phyloP scores from a whole-genome alignment of 2,797 vertebrate genomes.

The Cuculus canorus region DNA sequence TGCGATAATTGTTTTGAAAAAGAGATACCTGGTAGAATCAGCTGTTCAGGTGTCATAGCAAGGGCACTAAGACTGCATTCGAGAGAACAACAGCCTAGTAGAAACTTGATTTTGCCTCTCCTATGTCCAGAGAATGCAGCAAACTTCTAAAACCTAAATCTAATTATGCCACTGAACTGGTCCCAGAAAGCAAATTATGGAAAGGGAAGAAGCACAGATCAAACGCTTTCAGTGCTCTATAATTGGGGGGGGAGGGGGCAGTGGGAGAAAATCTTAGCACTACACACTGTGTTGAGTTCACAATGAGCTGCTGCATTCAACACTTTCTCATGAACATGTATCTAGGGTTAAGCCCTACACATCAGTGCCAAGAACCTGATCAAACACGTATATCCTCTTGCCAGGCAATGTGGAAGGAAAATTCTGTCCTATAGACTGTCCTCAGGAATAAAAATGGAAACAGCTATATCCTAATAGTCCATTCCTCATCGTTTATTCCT shows the following conservation, averaged over 20 bases:
- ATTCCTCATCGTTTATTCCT: neutral
- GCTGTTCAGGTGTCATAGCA: accelerated
- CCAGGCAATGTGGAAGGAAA: neutral
- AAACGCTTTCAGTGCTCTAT: neutral
- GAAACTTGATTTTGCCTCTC: neutral
- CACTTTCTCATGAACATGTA: accelerated
- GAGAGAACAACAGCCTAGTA: neutral
- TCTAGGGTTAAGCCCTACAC: neutral
- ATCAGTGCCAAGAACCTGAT: neutral
- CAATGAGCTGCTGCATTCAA: neutral
- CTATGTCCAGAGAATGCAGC: neutral
- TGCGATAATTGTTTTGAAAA: neutral
- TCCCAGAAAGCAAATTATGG: neutral
- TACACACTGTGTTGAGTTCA: neutral
- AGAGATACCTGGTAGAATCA: neutral
- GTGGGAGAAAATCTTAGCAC: neutral
- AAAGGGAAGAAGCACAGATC: neutral
- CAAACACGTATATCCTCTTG: accelerated
- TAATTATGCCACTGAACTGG: neutral
- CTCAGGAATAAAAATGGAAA: neutral
- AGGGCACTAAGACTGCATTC: neutral
- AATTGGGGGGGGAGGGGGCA: no score
- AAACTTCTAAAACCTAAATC: neutral
- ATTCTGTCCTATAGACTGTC: neutral
- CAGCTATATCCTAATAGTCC: neutral